A percentile compares a stretch with the other conserved stretches of the same genome.
Conservation (phyloP, 2,113 vertebrate species). For the Alligator mississippiensis region DNA sequence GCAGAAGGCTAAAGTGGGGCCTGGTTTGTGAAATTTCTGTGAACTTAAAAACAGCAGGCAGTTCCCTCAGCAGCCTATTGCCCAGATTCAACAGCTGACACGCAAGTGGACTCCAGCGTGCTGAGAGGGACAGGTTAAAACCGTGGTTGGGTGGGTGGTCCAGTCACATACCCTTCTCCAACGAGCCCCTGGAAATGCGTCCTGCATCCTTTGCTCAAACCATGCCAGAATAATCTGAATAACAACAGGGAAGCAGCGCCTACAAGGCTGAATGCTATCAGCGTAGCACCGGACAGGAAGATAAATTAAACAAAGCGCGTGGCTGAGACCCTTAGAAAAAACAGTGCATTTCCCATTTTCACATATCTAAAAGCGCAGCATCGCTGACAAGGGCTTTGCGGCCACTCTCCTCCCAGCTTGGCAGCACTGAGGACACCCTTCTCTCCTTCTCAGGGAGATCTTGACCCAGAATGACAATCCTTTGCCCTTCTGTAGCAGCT, state of each 20-base stretch:
- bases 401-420: neutral
- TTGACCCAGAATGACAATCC: neutral
- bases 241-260: neutral
- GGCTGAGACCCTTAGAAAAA: neutral
- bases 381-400: neutral
- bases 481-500: neutral
- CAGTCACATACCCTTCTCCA: neutral
- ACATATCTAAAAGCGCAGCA: neutral
- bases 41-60: neutral
- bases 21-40: neutral
- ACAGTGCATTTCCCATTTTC: neutral
- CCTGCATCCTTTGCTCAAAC: neutral
- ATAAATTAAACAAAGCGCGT: neutral
- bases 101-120: neutral
- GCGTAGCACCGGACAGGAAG: neutral
- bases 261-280: constrained; percentile 7
- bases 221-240: constrained; percentile 11
- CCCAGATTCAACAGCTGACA: neutral
- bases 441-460: neutral
- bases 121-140: neutral
- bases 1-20: neutral
- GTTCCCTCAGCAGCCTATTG: neutral
- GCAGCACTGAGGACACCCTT: neutral
- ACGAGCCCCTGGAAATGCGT: neutral
- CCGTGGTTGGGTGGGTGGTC: neutral